These are phyloP conservation scores for Agrypnia vestita DNA, from an alignment of 1,140 invertebrate genomes.

Conservation along the genomic window DNA sequence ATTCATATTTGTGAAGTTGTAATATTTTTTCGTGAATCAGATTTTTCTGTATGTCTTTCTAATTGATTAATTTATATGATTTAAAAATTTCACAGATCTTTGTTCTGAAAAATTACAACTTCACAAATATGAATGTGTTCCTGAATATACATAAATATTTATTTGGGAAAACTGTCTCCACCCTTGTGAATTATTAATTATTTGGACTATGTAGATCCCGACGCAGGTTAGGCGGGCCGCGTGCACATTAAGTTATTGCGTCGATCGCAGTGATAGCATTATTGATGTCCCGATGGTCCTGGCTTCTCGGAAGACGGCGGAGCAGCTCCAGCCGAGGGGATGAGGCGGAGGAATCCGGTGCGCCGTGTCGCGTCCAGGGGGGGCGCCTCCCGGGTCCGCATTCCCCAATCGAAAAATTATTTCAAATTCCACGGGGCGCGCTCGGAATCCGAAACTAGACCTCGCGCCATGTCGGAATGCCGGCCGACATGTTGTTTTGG, in stretches of 20 bases:
- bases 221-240: too few species aligned
- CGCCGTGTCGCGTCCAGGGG: slow-evolving; percentile 16
- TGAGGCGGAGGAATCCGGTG: background rate
- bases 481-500: slow-evolving; percentile 49
- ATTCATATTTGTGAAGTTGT: too few species aligned
- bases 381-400: slow-evolving; percentile 28
- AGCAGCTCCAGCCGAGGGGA: too few species aligned
- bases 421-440: slow-evolving; percentile 33
- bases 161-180: background rate
- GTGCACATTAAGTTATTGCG: background rate
- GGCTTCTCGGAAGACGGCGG: background rate
- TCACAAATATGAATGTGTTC: too few species aligned
- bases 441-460: slow-evolving; percentile 53
- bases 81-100: too few species aligned
- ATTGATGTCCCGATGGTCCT: background rate
- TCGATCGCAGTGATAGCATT: too few species aligned
- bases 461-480: slow-evolving; percentile 46
- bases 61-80: too few species aligned
- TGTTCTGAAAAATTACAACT: too few species aligned
- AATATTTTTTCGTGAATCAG: too few species aligned
- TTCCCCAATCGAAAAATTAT: slow-evolving; percentile 29
- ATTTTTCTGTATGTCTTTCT: too few species aligned
- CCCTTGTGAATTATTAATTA: too few species aligned
- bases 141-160: background rate
- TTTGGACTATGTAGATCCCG: too few species aligned